phyloP scores from a whole-genome alignment of 1,140 invertebrate species.

The Leptinotarsa undecemlineata region DNA sequence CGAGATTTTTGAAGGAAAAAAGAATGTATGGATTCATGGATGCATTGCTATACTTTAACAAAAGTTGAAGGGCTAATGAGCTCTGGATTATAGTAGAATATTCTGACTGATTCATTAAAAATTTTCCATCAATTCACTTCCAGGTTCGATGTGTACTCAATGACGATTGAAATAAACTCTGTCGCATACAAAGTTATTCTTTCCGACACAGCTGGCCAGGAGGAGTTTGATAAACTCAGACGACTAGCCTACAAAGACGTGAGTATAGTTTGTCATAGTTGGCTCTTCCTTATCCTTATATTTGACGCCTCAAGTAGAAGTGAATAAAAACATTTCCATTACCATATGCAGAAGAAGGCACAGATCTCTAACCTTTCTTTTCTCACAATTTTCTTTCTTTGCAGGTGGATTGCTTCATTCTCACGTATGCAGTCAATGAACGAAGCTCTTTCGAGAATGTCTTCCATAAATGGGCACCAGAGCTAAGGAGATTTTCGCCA shows the following conservation, averaged over 20 bases:
- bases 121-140: background rate
- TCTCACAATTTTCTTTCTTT: conserved; percentile 49
- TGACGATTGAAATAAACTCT: conserved; percentile 49
- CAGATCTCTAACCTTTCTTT: too few species aligned
- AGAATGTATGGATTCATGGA: too few species aligned
- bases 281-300: background rate
- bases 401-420: conserved; percentile 96
- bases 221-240: conserved; percentile 92
- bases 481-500: conserved; percentile 60
- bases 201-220: conserved; percentile 87
- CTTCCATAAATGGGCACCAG: conserved; percentile 94
- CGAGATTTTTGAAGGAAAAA: too few species aligned
- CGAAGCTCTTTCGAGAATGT: conserved; percentile 98
- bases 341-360: too few species aligned
- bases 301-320: background rate
- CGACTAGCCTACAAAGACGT: conserved; percentile 91
- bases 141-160: conserved; percentile 54
- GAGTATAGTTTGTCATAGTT: conserved; percentile 24
- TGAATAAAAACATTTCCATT: too few species aligned
- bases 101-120: background rate
- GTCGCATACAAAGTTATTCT: conserved; percentile 49
- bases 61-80: too few species aligned
- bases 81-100: too few species aligned
- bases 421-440: conserved; percentile 97
- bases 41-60: too few species aligned